Conservation (phyloP, 2,888 invertebrate species). For the Coronaproctus castanopsis region DNA sequence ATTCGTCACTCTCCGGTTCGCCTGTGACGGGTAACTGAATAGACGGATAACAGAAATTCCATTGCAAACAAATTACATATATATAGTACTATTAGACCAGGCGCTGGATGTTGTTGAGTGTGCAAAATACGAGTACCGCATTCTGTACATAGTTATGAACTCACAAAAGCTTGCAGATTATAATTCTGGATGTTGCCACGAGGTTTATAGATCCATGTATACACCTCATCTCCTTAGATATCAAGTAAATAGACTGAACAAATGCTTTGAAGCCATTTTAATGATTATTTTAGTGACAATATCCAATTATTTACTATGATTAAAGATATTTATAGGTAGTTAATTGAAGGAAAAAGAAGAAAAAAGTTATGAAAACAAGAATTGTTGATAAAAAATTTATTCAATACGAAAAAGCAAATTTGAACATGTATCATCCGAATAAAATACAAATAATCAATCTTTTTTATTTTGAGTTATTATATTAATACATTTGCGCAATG, state of each 20-base stretch:
- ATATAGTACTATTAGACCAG: too few relatives aligned
- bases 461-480: not conserved
- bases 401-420: not conserved
- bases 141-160: not conserved
- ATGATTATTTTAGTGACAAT: not conserved
- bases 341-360: not conserved
- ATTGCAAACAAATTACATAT: too few relatives aligned
- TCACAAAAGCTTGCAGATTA: not conserved
- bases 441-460: not conserved
- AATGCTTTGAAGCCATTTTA: not conserved
- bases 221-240: not conserved
- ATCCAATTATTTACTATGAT: not conserved
- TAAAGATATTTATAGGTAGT: not conserved
- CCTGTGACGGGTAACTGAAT: too few relatives aligned
- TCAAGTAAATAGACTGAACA: not conserved
- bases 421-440: not conserved
- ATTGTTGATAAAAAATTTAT: not conserved
- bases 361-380: not conserved
- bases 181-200: not conserved
- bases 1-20: too few relatives aligned
- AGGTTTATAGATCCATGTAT: not conserved
- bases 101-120: not conserved
- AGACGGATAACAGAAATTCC: too few relatives aligned
- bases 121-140: not conserved
- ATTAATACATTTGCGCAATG: not conserved